A percentile compares a stretch with the other conserved stretches of the same genome.
These are phyloP conservation scores for Troides oblongomaculatus DNA, from an alignment of 2,888 invertebrate species.

Conservation along the genomic window DNA sequence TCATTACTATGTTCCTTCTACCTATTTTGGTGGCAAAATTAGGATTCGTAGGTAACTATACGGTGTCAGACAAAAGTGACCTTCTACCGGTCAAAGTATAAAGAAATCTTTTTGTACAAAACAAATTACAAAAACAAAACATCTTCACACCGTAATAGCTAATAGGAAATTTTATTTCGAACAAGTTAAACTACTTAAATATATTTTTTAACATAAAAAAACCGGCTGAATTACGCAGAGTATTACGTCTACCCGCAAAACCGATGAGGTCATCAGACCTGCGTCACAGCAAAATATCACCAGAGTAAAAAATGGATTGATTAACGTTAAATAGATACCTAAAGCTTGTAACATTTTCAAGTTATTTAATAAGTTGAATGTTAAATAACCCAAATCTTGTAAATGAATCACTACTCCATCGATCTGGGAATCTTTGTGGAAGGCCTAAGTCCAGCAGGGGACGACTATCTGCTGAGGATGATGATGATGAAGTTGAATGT, in stretches of 20 bases:
- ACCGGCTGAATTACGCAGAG: conserved; percentile 20
- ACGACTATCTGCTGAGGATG: too few species aligned
- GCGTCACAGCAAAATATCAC: conserved; percentile 3
- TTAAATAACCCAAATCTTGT: too few species aligned
- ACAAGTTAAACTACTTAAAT: conserved; percentile 1
- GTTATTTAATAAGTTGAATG: too few species aligned
- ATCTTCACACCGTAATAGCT: neutral
- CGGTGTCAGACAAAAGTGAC: too few species aligned
- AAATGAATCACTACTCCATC: too few species aligned
- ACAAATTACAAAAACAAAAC: neutral
- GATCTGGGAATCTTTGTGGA: too few species aligned
- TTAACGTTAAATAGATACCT: neutral
- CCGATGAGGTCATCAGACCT: conserved; percentile 20
- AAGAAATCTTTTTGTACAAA: neutral
- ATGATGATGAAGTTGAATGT: too few species aligned
- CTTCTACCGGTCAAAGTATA: neutral
- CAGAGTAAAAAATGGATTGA: neutral
- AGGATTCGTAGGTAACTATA: too few species aligned
- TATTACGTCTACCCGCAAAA: conserved; percentile 20
- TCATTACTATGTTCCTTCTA: too few species aligned
- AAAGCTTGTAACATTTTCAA: too few species aligned
- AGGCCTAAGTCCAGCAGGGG: too few species aligned
- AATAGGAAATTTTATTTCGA: conserved; percentile 5
- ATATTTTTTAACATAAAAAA: conserved; percentile 1
- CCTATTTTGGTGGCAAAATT: too few species aligned